These are phyloP conservation scores for Coreoperca whiteheadi DNA, from an alignment of 2,113 vertebrate species.

Conservation along the genomic window DNA sequence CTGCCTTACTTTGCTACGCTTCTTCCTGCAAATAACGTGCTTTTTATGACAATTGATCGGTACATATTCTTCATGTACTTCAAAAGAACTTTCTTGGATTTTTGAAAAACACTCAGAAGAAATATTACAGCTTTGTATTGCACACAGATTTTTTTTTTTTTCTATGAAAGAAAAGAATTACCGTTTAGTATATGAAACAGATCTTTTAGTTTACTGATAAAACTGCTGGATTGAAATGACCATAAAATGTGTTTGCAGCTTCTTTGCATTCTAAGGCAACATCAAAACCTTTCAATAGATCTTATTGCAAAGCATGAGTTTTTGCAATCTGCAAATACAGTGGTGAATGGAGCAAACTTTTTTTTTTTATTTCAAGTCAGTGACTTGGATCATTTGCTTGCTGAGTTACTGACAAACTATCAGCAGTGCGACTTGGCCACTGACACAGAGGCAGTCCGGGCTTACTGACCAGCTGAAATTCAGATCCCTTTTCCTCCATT, in stretches of 20 bases:
- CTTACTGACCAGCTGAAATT: conserved; percentile 45
- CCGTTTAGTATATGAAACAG: not conserved
- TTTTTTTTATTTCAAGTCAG: conserved; percentile 18
- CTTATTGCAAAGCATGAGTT: not conserved
- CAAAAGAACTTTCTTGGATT: not conserved
- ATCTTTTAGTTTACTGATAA: not conserved
- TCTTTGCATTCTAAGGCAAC: not conserved
- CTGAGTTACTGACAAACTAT: conserved; percentile 34
- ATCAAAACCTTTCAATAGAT: not conserved
- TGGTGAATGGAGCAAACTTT: not conserved
- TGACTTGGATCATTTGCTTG: conserved; percentile 18
- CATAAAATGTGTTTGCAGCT: not conserved
- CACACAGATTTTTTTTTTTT: not conserved
- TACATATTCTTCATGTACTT: not conserved
- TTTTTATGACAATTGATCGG: not conserved
- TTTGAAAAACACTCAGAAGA: not conserved
- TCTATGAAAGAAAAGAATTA: not conserved
- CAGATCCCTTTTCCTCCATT: conserved; percentile 32
- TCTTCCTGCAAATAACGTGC: not conserved
- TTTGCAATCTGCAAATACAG: not conserved
- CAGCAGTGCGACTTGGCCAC: conserved; percentile 17
- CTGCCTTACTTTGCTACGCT: not conserved
- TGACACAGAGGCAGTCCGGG: not conserved
- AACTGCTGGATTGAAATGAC: not conserved
- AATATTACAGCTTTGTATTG: not conserved